Evolutionary conservation across 2,888 invertebrate genomes (phyloP).

Genomic region (Drepanosiphum platanoidis): DNA sequence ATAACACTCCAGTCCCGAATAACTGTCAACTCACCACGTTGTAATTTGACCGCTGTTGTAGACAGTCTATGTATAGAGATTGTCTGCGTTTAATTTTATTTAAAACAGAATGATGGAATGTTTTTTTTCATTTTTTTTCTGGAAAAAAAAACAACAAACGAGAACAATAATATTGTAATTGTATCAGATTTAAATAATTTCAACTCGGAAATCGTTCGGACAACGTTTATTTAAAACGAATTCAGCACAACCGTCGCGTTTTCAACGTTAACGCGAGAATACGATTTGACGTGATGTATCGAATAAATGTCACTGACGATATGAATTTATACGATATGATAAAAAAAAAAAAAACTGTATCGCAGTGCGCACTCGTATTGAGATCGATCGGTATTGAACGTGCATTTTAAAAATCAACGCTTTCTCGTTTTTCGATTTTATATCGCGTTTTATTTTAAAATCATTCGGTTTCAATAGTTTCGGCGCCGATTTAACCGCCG

Average conservation of each 20-base stretch:
- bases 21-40: not conserved
- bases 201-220: not conserved
- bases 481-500: no score
- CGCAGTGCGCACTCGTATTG: no score
- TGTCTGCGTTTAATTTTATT: not conserved
- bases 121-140: no score
- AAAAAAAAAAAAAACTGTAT: no score
- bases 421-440: no score
- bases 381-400: no score
- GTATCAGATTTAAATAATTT: slow-evolving; percentile 11
- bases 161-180: slow-evolving; percentile 20
- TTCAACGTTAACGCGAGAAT: no score
- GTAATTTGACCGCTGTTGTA: not conserved
- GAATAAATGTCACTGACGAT: no score
- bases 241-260: not conserved
- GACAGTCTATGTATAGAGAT: not conserved
- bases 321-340: no score
- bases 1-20: slow-evolving; percentile 3
- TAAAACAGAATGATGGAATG: not conserved
- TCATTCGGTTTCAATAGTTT: no score
- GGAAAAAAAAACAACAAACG: not conserved
- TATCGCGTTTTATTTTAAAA: no score
- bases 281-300: not conserved
- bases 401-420: no score
- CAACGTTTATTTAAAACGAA: not conserved